Conservation (phyloP, 2,888 invertebrate species). For the Leptopilina myrica region DNA sequence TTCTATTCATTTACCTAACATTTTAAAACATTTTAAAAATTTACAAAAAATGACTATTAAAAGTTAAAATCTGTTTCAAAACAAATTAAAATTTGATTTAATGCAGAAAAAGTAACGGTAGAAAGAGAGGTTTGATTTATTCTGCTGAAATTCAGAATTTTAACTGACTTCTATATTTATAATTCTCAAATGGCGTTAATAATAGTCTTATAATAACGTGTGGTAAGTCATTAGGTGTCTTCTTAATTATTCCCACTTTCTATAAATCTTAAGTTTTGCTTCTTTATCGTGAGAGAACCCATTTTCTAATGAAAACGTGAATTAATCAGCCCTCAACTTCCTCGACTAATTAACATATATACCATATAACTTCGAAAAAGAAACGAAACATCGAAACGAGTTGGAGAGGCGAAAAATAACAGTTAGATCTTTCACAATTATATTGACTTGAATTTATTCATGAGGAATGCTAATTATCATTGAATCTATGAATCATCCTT, state of each 20-base stretch:
- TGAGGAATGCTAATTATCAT: slow-evolving; percentile 17
- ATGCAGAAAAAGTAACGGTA: too few relatives aligned
- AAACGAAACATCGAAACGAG: neutral
- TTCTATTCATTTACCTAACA: too few relatives aligned
- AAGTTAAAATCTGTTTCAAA: too few relatives aligned
- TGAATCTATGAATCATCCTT: slow-evolving; percentile 17
- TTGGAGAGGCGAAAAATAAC: neutral
- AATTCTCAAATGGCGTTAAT: neutral
- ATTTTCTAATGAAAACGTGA: slow-evolving; percentile 7
- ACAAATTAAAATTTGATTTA: too few relatives aligned
- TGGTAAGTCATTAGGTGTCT: neutral
- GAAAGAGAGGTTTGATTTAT: neutral
- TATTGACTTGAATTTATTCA: neutral
- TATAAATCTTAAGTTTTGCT: neutral
- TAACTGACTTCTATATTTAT: neutral
- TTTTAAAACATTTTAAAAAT: too few relatives aligned
- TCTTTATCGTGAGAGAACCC: slow-evolving; percentile 11
- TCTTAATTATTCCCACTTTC: slow-evolving; percentile 15
- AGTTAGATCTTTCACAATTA: slow-evolving; percentile 17
- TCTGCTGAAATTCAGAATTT: neutral
- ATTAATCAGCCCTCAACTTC: slow-evolving; percentile 7
- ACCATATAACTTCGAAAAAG: neutral
- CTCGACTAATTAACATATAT: slow-evolving; percentile 3
- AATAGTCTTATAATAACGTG: neutral
- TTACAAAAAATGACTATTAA: too few relatives aligned